These are phyloP conservation scores for Triplophysa tibetana DNA, from an alignment of 2,113 vertebrate species.

Conservation along the genomic window DNA sequence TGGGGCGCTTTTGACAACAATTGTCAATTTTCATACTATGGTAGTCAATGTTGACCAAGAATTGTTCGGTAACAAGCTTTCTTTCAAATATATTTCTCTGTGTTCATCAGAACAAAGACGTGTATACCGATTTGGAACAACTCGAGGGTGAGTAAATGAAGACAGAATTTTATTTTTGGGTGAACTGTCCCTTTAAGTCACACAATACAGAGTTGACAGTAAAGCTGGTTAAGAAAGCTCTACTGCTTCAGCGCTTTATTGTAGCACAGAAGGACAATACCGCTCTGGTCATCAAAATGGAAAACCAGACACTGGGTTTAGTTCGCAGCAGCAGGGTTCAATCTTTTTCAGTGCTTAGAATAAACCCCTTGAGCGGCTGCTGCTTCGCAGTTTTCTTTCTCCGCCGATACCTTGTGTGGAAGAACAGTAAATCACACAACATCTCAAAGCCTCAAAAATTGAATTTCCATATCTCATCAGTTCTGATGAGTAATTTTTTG, in stretches of 20 bases:
- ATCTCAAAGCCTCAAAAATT: conserved; percentile 2
- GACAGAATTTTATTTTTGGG: too few species aligned
- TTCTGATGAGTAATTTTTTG: background rate
- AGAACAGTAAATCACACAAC: background rate
- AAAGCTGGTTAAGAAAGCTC: background rate
- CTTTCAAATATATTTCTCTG: too few species aligned
- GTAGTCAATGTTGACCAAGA: too few species aligned
- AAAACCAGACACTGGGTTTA: conserved; percentile 42
- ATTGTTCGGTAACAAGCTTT: too few species aligned
- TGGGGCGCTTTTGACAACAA: too few species aligned
- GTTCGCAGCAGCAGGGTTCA: conserved; percentile 47
- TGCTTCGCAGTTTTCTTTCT: conserved; percentile 25
- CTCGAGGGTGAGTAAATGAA: too few species aligned
- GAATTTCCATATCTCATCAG: conserved; percentile 5
- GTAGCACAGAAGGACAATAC: conserved; percentile 9
- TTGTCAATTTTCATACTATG: too few species aligned
- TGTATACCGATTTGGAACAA: too few species aligned
- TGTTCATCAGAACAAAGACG: too few species aligned
- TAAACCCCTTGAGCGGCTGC: conserved; percentile 22
- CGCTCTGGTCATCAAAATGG: conserved; percentile 26
- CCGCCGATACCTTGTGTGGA: background rate
- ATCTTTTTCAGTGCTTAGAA: conserved; percentile 14
- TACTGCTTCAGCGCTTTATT: conserved; percentile 24
- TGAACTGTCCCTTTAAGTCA: background rate
- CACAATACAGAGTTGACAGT: conserved; percentile 13